Evolutionary conservation across 2,888 invertebrate genomes (phyloP), one percentile per base, ranked within the genome.

Genomic region (Tortricodes alternella): DNA sequence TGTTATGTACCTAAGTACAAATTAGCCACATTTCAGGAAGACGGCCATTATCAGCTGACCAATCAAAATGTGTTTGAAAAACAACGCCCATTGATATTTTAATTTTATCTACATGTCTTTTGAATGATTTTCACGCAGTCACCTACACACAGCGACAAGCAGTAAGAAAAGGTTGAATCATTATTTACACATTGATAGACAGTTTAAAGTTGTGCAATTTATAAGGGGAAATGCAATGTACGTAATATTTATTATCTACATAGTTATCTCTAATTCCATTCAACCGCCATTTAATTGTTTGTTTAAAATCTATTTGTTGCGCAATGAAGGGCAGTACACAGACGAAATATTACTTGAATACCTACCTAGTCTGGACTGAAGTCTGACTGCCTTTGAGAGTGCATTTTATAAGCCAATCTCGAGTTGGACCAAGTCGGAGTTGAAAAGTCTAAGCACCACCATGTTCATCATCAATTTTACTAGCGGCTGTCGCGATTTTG

Each of bases 171-270:
- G 13, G n/a, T 6, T 55, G 48, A 23, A 5, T 55, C 41, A 55
- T 48, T 55, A 39, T 43, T 46, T 41, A 21, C 34, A 21, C 8
- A 27, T 16, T 5, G 6, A 18, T 2, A 2, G 18, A 7, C n/a
- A 43, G 18, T 41, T 27, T 55, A 11, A 23, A 55, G 34, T 55
- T 39, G 41, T 35, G 55, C 48, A 48, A 55, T 48, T 35, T 29
- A 34, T 53, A 18, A 34, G 15, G n/a, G 15, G 16, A 48, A 55
- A 39, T 35, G 41, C 48, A 34, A 18, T 4, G 15, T 13, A 9
- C 37, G 13, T 21, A 29, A 38, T 38, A 19, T 27, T 19, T 27
- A 15, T 27, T 27, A 15, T 8, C 24, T 39, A 19, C 11, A 11
- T n/a, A 13, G 8, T 8, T 35, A 32, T 27, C 15, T 21, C 11